Evolutionary conservation across 2,888 invertebrate genomes (phyloP), one percentile per base, ranked within the genome.

Genomic region (Crossocerus cetratus): DNA sequence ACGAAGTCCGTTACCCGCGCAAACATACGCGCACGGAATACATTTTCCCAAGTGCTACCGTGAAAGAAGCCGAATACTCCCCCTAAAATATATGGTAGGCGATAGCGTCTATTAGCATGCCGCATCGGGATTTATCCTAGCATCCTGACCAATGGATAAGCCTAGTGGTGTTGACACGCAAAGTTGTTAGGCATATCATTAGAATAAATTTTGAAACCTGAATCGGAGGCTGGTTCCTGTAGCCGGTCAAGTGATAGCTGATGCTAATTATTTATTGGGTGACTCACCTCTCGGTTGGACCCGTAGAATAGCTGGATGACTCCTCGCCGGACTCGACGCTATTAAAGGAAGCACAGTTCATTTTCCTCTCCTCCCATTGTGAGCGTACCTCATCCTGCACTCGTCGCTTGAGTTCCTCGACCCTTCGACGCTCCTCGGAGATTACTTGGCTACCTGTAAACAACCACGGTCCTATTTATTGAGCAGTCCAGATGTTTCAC

Each of bases 301-400:
- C 93, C 73, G 92, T 92, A 72, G 93, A 93, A 63, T 93, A 92
- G 67, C 92, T 91, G 76, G 93, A 93, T 4, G 93, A 93, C 72
- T 93, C 93, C 78, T 93, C 93, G 56, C 90, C 90, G 43, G 93
- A 93, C 82, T 93, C 93, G 13, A 93, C 90, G 58, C 93, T 93
- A 85, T 93, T 93, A 76, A 93, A 92, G 69, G 94, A 94, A 73
- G 92, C 92, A 85, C 94, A 94, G 89, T 93, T 92, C 84, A 93
- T 91, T 84, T 93, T 92, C 76, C 93, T 91, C 70, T 93, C 92
- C 76, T 97, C 96, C 96, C 97, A 98, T 81, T 97, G 94, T 20
- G 95, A 95, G 78, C 96, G 94, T 2, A 97, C 97, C 90, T 98
- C 97, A 88, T 97, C 95, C 86, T 97, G 97, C 0, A 96, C 96